Base-by-base conservation (phyloP, 2,113 vertebrate genomes). In the Gracilinanus agilis region DNA sequence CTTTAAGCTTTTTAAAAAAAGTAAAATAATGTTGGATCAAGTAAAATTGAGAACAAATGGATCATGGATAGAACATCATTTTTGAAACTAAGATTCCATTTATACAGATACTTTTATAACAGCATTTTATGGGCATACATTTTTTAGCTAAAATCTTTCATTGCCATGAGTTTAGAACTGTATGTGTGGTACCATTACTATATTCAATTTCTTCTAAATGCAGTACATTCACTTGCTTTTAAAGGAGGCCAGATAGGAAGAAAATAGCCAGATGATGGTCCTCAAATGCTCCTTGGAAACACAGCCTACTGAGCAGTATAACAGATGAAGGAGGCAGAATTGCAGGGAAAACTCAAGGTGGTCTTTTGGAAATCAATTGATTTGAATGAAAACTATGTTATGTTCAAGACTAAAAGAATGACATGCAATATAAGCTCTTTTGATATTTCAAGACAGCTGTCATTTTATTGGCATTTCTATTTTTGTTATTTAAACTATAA, bases 131-230 rank as follows among this genome's bases (percentile, higher is more conserved):
- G 54, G 91, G 91, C 29, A 27, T 88, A 95, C 53, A 95, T 75
- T 23, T n/a, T 95, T 96, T 96, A 93, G 91, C 44, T 95, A 91
- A 94, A 96, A 92, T 94, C 58, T n/a, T 93, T 95, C 93, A 0
- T 95, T 55, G 58, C 55, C 83, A 25, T 94, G 44, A 55, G 40
- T 40, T 55, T 95, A 92, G 83, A 93, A 55, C 92, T 53, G 11
- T 91, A 54, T 90, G 89, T 96, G 96, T 95, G 92, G 90, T 90
- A 93, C 67, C 93, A 92, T 61, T 94, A 90, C 2, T 91, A 24
- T 5, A 75, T 75, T 75, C 67, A 40, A 8, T 95, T 94, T 97
- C 24, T 13, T 29, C 67, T 40, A 90, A 92, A 49, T 23, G 90
- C 0, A 0, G 44, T 89, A 11, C 54, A 92, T 0, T 75, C 75